Percentiles rank a stretch among this genome's conserved stretches.
Conservation (phyloP, 2,113 vertebrate genomes). For the Arizona elegans region DNA sequence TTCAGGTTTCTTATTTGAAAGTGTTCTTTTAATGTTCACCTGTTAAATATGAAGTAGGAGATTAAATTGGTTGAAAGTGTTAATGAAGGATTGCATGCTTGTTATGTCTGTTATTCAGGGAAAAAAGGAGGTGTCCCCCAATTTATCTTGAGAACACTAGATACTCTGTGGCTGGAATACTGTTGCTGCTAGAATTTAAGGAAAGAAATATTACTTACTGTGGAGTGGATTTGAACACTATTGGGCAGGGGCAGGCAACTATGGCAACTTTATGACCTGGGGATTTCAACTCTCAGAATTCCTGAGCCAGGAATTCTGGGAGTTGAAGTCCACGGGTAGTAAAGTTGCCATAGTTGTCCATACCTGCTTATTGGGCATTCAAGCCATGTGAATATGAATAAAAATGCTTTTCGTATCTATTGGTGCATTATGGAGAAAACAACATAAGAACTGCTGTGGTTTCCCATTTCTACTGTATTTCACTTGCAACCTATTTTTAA, state of each 20-base stretch:
- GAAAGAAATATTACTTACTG: conserved; percentile 53
- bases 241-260: conserved; percentile 32
- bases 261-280: background rate
- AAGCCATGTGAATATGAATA: conserved; percentile 69
- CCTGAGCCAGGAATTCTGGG: background rate
- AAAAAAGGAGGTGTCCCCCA: conserved; percentile 59
- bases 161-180: conserved; percentile 54
- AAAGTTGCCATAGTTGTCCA: background rate
- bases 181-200: conserved; percentile 58
- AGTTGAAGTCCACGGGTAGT: background rate
- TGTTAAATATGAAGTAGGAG: conserved; percentile 67
- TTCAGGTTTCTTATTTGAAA: conserved; percentile 70
- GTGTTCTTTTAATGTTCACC: conserved; percentile 67
- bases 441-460: conserved; percentile 78
- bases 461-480: conserved; percentile 82
- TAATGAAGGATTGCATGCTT: conserved; percentile 67
- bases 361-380: conserved; percentile 34
- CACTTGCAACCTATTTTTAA: conserved; percentile 82
- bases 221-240: conserved; percentile 61
- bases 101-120: conserved; percentile 62
- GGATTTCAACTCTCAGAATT: background rate
- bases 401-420: conserved; percentile 69
- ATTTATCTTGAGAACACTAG: conserved; percentile 63
- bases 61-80: conserved; percentile 54
- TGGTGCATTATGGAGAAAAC: conserved; percentile 63